phyloP scores from a whole-genome alignment of 2,888 invertebrate species.

The Philonicus albiceps region DNA sequence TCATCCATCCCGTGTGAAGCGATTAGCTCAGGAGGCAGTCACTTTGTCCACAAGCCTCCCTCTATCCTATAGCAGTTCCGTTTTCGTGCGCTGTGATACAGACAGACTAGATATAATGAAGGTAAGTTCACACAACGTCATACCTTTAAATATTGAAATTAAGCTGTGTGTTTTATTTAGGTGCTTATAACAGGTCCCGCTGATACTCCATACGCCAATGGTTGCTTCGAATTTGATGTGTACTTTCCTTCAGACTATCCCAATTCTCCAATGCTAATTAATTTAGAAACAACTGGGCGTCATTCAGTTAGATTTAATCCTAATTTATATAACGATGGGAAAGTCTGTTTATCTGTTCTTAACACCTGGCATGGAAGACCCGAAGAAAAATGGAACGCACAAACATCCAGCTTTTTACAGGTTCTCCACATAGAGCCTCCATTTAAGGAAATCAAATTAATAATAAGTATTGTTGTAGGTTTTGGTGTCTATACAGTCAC shows the following conservation, averaged over 20 bases:
- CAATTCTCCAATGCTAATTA: conserved; percentile 87
- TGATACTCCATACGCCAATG: conserved; percentile 91
- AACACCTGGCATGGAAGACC: conserved; percentile 97
- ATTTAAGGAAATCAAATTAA: neutral
- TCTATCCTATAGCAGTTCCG: conserved; percentile 90
- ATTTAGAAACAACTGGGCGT: conserved; percentile 88
- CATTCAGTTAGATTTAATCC: conserved; percentile 92
- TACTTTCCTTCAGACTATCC: conserved; percentile 87
- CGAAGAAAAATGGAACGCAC: conserved; percentile 97
- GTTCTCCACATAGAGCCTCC: conserved; percentile 55
- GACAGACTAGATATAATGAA: conserved; percentile 96
- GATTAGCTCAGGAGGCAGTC: conserved; percentile 93
- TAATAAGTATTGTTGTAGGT: conserved; percentile 67
- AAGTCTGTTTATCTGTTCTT: conserved; percentile 92
- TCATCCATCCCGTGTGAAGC: conserved; percentile 86
- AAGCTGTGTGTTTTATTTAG: conserved; percentile 61
- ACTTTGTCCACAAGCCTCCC: conserved; percentile 92
- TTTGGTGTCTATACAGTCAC: conserved; percentile 89
- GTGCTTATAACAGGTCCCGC: conserved; percentile 91
- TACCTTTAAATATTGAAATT: neutral
- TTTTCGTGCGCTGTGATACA: conserved; percentile 94
- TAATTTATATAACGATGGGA: conserved; percentile 93
- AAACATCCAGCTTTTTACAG: conserved; percentile 92
- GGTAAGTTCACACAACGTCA: conserved; percentile 63
- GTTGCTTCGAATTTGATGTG: conserved; percentile 91